Conservation (phyloP, 2,113 vertebrate species). For the Gorsachius goisagi region DNA sequence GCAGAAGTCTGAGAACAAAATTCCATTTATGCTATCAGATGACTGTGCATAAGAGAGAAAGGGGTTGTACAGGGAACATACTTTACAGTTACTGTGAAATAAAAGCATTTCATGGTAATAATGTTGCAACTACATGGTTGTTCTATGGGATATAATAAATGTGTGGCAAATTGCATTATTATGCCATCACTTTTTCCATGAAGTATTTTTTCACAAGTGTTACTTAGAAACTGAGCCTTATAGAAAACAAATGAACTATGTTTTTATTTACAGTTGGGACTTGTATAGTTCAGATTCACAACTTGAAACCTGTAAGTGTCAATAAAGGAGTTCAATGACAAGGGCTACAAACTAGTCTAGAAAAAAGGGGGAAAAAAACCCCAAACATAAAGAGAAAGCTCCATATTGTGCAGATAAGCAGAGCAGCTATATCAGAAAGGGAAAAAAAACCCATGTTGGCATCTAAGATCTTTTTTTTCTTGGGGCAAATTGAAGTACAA, state of each 20-base stretch:
- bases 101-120: slow-evolving; percentile 6
- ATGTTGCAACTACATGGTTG: not conserved
- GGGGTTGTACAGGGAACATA: not conserved
- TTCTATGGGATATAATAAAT: not conserved
- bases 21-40: not conserved
- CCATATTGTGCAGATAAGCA: not conserved
- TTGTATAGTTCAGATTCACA: not conserved
- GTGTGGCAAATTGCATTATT: not conserved
- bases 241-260: not conserved
- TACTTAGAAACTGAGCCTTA: not conserved
- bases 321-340: not conserved
- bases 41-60: not conserved
- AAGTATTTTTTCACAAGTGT: not conserved
- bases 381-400: not conserved
- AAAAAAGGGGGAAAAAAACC: not conserved
- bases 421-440: not conserved
- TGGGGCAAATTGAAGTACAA: not conserved
- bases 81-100: not conserved
- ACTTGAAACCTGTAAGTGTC: not conserved
- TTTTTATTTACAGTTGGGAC: not conserved
- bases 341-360: not conserved
- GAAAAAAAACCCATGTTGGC: rapidly evolving
- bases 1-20: not conserved
- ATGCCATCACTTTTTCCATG: not conserved
- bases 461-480: not conserved